Percentiles rank a stretch among this genome's conserved stretches.
Evolutionary conservation across 2,113 vertebrate genomes (phyloP).

Genomic region (Aramus guarauna): DNA sequence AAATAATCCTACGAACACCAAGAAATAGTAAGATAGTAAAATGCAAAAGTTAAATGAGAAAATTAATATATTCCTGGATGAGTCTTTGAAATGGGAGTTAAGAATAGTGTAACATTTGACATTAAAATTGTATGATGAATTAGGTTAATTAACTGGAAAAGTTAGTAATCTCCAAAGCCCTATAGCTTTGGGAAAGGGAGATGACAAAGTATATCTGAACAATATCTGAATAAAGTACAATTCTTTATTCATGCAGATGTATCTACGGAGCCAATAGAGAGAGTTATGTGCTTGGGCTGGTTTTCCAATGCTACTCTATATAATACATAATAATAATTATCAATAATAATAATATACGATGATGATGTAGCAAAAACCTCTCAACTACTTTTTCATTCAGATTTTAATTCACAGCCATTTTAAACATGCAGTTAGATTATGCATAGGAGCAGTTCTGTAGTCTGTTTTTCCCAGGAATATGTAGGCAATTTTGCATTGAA

Average conservation of each 20-base stretch:
- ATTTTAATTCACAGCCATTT: not conserved
- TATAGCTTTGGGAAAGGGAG: not conserved
- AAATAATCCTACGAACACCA: not conserved
- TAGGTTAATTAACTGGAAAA: slow-evolving; percentile 66
- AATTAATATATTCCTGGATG: slow-evolving; percentile 11
- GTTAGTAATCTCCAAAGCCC: slow-evolving; percentile 14
- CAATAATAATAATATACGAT: not conserved
- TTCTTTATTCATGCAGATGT: not conserved
- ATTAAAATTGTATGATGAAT: slow-evolving; percentile 52
- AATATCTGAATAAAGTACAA: not conserved
- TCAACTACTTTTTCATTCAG: not conserved
- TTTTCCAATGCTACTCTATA: not conserved
- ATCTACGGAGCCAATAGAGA: not conserved
- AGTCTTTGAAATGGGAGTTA: slow-evolving; percentile 29
- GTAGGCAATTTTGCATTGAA: not conserved
- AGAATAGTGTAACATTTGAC: slow-evolving; percentile 31
- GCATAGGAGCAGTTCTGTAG: not conserved
- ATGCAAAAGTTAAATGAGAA: slow-evolving; percentile 11
- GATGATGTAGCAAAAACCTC: not conserved
- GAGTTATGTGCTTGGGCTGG: not conserved
- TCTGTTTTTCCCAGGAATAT: not conserved
- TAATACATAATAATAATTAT: not conserved
- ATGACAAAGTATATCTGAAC: not conserved
- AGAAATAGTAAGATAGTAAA: slow-evolving; percentile 7
- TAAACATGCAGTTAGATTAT: not conserved